phyloP scores from a whole-genome alignment of 2,888 invertebrate genomes.

The Pseudococcus viburni region DNA sequence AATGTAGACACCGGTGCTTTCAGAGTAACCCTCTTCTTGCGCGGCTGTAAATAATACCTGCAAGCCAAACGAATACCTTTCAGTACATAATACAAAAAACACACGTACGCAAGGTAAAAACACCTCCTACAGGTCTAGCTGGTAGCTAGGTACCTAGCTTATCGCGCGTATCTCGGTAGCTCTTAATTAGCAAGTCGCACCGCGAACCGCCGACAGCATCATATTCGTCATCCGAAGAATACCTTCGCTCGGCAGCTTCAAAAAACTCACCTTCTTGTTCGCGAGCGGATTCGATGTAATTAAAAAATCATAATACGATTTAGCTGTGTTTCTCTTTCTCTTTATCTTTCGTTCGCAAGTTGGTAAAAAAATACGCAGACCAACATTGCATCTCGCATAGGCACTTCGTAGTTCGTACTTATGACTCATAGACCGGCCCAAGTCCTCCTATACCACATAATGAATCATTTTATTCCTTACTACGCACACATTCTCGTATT shows the following conservation, averaged over 20 bases:
- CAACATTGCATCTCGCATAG: background rate
- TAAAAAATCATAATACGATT: background rate
- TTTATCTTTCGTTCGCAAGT: background rate
- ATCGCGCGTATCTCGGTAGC: background rate
- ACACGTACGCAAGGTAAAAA: background rate
- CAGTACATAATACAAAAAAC: background rate
- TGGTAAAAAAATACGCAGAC: no score
- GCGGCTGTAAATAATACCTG: conserved; percentile 85
- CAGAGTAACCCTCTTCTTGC: conserved; percentile 79
- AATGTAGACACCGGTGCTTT: conserved; percentile 66
- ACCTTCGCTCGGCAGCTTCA: background rate
- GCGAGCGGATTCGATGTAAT: background rate
- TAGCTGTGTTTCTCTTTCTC: background rate
- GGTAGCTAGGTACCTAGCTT: no score
- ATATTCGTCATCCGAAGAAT: background rate
- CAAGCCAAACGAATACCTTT: conserved; percentile 59
- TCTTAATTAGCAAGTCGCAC: background rate
- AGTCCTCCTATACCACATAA: background rate
- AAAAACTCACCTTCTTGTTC: background rate
- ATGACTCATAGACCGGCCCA: background rate
- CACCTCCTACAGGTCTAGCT: background rate
- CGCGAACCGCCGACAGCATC: background rate
- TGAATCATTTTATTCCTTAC: background rate
- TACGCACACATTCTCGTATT: background rate
- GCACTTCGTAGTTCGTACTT: background rate